phyloP scores from a whole-genome alignment of 2,888 invertebrate genomes.

The Boloria selene region DNA sequence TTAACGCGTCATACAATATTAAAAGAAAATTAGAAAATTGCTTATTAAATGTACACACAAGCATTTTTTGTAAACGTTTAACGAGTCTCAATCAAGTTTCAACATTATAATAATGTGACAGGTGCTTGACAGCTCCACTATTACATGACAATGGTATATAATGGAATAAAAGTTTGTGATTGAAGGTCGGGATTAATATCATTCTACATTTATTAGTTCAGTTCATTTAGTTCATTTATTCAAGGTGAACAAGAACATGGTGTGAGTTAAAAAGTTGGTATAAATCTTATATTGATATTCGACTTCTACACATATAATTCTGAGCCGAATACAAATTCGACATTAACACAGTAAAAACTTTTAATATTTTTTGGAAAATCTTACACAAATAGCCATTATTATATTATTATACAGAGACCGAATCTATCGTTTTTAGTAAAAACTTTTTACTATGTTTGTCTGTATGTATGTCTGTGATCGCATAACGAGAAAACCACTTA shows the following conservation, averaged over 20 bases:
- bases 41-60: background rate
- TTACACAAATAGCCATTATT: too few relatives aligned
- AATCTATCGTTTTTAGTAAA: too few relatives aligned
- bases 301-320: too few relatives aligned
- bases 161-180: constrained; percentile 24
- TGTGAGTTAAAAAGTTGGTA: too few relatives aligned
- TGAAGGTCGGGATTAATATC: constrained; percentile 13
- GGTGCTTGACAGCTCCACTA: constrained; percentile 26
- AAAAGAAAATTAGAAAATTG: constrained; percentile 6
- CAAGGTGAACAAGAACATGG: background rate
- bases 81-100: constrained; percentile 2
- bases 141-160: constrained; percentile 17
- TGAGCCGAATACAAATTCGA: too few relatives aligned
- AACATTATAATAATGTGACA: constrained; percentile 24
- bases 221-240: background rate
- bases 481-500: too few relatives aligned
- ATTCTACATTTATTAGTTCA: constrained; percentile 5
- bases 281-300: too few relatives aligned
- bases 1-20: background rate
- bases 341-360: too few relatives aligned
- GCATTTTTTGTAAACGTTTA: constrained; percentile 6
- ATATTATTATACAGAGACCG: too few relatives aligned
- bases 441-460: too few relatives aligned
- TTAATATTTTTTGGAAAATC: too few relatives aligned
- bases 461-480: too few relatives aligned